A percentile compares a stretch with the other conserved stretches of the same genome.
These are phyloP conservation scores for Geopemphigus sp. DNA, from an alignment of 1,140 invertebrate species.

Conservation along the genomic window DNA sequence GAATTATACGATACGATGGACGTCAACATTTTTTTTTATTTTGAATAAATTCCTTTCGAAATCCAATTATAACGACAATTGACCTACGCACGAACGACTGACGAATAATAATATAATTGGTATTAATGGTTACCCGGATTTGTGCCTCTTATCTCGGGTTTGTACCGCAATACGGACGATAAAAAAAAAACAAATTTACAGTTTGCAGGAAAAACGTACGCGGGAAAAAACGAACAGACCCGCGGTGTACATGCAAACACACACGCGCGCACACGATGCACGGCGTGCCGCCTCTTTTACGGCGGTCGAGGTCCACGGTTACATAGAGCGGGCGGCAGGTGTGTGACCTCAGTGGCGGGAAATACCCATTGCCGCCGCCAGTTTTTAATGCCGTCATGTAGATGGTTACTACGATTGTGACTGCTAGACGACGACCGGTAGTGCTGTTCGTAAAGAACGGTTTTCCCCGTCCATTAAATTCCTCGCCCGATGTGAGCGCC, in stretches of 20 bases:
- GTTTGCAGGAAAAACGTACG: neutral
- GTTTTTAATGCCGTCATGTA: constrained; percentile 21
- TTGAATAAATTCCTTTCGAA: no score
- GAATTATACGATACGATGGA: no score
- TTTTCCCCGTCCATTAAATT: constrained; percentile 41
- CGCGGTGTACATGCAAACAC: neutral
- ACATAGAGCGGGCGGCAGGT: neutral
- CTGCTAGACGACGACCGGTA: constrained; percentile 21
- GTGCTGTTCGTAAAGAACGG: constrained; percentile 15
- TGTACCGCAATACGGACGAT: neutral
- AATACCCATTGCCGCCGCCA: constrained; percentile 35
- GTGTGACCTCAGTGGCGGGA: constrained; percentile 45
- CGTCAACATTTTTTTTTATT: no score
- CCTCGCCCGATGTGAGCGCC: neutral
- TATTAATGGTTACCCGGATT: no score
- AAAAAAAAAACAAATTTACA: neutral
- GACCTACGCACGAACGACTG: no score
- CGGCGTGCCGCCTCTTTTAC: neutral
- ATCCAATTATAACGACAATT: no score
- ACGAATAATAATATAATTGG: no score
- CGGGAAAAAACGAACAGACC: neutral
- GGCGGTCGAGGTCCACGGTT: neutral
- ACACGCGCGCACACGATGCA: neutral
- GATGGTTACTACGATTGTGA: constrained; percentile 21
- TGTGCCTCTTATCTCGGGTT: no score